A percentile compares a stretch with the other conserved stretches of the same genome.
Evolutionary conservation across 2,113 vertebrate genomes (phyloP).

Genomic region (Scophthalmus maximus): DNA sequence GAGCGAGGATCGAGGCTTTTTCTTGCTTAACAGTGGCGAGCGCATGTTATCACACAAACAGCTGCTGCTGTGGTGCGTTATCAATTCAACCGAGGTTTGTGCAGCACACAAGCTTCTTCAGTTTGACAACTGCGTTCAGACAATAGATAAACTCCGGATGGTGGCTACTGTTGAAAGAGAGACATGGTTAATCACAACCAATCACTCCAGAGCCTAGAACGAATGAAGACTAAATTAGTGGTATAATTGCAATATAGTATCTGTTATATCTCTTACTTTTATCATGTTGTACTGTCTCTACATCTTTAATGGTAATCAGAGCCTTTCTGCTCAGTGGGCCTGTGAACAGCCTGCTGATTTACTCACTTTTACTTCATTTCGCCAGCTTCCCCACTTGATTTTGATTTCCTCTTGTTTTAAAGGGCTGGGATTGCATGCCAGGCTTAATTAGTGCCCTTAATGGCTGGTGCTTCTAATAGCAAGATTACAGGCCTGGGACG

Average conservation of each 20-base stretch:
- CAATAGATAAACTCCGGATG: slow-evolving; percentile 32
- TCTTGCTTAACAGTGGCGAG: background rate
- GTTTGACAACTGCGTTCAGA: slow-evolving; percentile 7
- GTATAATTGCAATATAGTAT: slow-evolving; percentile 32
- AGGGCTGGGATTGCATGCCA: slow-evolving; percentile 47
- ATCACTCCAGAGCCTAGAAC: slow-evolving; percentile 44
- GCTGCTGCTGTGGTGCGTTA: slow-evolving; percentile 27
- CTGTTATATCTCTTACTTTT: slow-evolving; percentile 19
- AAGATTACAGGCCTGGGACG: slow-evolving; percentile 49
- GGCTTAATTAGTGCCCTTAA: slow-evolving; percentile 62
- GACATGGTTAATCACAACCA: slow-evolving; percentile 23
- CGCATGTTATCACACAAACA: slow-evolving; percentile 39
- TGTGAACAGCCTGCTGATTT: slow-evolving; percentile 17
- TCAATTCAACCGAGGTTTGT: slow-evolving; percentile 4
- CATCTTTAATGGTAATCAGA: slow-evolving; percentile 50
- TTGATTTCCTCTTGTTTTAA: slow-evolving; percentile 62
- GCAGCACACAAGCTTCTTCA: slow-evolving; percentile 1
- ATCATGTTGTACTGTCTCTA: slow-evolving; percentile 37
- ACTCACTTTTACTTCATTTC: slow-evolving; percentile 40
- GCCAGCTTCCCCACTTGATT: slow-evolving; percentile 38
- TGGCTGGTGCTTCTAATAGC: slow-evolving; percentile 49
- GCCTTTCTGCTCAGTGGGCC: slow-evolving; percentile 40
- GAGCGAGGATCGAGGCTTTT: background rate
- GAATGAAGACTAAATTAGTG: slow-evolving; percentile 23
- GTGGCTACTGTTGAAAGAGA: slow-evolving; percentile 20